A percentile compares a stretch with the other conserved stretches of the same genome.
Conservation (phyloP, 2,797 vertebrate genomes). For the Gallinago stenura region DNA sequence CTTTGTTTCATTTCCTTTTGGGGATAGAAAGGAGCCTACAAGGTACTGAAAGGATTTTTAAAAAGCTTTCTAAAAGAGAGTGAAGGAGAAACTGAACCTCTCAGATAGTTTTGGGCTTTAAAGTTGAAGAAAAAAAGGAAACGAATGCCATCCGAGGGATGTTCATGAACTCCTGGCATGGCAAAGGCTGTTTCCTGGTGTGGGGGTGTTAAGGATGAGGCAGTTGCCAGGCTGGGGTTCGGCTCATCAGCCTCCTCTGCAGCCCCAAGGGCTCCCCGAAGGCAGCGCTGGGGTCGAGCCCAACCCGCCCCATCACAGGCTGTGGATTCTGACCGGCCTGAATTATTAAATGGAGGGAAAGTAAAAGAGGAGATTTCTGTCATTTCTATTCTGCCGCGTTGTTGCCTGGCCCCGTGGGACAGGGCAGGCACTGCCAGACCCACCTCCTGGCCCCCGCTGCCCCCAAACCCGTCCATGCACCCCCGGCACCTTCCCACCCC, state of each 20-base stretch:
- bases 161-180: neutral
- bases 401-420: fast-evolving
- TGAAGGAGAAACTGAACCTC: neutral
- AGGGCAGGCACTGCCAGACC: neutral
- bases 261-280: neutral
- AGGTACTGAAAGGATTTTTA: neutral
- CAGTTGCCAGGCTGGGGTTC: neutral
- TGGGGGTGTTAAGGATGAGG: neutral
- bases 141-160: neutral
- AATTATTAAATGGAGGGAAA: neutral
- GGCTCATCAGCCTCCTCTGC: neutral
- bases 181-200: neutral
- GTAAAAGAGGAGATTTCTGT: too few species aligned
- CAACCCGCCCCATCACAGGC: fast-evolving
- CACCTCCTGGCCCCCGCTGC: too few species aligned
- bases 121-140: neutral
- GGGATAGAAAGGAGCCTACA: neutral
- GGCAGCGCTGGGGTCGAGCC: neutral
- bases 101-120: neutral
- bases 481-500: neutral
- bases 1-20: neutral
- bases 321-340: neutral
- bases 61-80: neutral
- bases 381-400: neutral
- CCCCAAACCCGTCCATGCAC: neutral